phyloP scores from a whole-genome alignment of 2,888 invertebrate species.

The Zelleria hepariella region DNA sequence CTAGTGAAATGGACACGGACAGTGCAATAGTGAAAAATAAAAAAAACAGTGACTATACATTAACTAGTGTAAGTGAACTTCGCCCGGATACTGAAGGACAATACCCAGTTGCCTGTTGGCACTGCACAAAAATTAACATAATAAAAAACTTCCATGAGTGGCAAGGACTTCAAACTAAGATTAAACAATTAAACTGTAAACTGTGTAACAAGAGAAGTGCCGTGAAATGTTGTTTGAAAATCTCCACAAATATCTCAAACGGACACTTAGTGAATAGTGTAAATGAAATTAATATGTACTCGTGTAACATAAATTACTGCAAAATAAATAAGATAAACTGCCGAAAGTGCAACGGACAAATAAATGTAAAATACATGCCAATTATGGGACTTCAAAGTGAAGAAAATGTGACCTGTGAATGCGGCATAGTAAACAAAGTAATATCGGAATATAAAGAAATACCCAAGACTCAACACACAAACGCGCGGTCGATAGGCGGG shows the following conservation, averaged over 20 bases:
- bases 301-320: constrained; percentile 7
- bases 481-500: not conserved
- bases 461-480: not conserved
- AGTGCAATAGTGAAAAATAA: not conserved
- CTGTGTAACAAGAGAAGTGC: constrained; percentile 9
- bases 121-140: constrained; percentile 6
- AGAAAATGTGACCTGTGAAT: constrained; percentile 6
- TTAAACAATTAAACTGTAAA: constrained; percentile 9
- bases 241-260: constrained; percentile 7
- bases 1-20: not conserved
- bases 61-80: not conserved
- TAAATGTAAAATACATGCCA: constrained; percentile 2
- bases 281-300: constrained; percentile 9
- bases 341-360: constrained; percentile 7
- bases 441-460: constrained; percentile 5
- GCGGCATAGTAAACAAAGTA: constrained; percentile 7
- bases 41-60: constrained; percentile 8
- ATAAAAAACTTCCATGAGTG: constrained; percentile 8
- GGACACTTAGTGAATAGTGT: constrained; percentile 8
- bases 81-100: constrained; percentile 2
- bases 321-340: constrained; percentile 9
- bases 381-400: constrained; percentile 3
- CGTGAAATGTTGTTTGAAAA: constrained; percentile 8
- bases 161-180: constrained; percentile 10
- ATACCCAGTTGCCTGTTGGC: constrained; percentile 6